phyloP scores from a whole-genome alignment of 2,113 vertebrate genomes.

The Hylia prasina region DNA sequence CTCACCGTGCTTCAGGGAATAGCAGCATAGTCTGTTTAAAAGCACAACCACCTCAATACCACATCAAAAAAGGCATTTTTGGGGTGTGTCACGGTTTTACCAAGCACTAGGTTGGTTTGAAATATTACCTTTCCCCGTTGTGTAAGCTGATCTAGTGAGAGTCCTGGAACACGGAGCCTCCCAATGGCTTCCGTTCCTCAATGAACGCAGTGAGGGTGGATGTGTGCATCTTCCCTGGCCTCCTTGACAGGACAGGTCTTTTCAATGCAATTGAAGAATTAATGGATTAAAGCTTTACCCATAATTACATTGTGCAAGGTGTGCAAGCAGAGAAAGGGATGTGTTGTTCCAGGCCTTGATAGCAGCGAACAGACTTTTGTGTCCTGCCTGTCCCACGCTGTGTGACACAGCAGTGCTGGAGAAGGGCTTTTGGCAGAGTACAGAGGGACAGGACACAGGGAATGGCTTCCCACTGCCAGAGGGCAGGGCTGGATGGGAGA shows the following conservation, averaged over 20 bases:
- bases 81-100: not conserved
- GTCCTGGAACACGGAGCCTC: not conserved
- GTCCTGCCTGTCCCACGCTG: not conserved
- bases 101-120: not conserved
- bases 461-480: not conserved
- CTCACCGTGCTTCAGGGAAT: not conserved
- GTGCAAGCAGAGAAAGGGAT: not conserved
- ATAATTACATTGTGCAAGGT: not conserved
- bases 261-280: not conserved
- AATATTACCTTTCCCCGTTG: rapidly evolving
- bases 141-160: not conserved
- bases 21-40: not conserved
- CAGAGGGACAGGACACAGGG: not conserved
- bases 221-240: not conserved
- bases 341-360: rapidly evolving
- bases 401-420: not conserved
- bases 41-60: not conserved
- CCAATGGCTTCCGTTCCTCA: rapidly evolving
- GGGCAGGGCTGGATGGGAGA: not conserved
- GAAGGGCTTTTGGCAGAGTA: not conserved
- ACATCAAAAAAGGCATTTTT: not conserved
- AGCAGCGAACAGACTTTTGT: not conserved
- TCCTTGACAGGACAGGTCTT: not conserved
- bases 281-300: not conserved
- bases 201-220: not conserved